Evolutionary conservation across 2,113 vertebrate species (phyloP), one percentile per base, ranked within the genome.

Genomic region (Scartelaos histophorus): DNA sequence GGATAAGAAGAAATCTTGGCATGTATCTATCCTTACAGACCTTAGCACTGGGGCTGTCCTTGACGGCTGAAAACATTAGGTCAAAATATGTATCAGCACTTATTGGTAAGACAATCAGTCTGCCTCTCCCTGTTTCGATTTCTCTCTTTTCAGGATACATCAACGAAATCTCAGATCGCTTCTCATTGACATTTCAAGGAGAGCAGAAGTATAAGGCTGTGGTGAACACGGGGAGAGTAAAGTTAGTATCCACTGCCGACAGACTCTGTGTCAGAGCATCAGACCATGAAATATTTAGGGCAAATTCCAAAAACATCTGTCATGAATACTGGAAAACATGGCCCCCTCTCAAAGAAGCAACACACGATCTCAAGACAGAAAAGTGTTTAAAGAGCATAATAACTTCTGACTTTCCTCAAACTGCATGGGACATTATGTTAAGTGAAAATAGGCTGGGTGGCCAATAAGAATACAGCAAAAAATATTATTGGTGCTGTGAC

Each of bases 271-370:
- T 69, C 83, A 76, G 79, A 79, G 82, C 83, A 75, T 84, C 85
- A 79, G 79, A 69, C 78, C 64, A 88, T 90, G 82, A 92, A 91
- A 92, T 90, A 93, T 91, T 90, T 78, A 92, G 87, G 66, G 57
- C 66, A 79, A 66, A 84, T 76, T 87, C 74, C 70, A 82, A 85
- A 43, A 83, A 81, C 84, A 74, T 84, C 72, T 81, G 77, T 84
- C 78, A 79, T 88, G 71, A 85, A 77, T 82, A 84, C 80, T 81
- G 75, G 80, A 70, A 74, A 73, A 70, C 72, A 67, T 9, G 0
- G 19, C 51, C 69, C 35, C 24, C 47, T 64, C 71, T 73, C 74
- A 53, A 81, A 73, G 24, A 56, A 71, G 75, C 25, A 76, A 74
- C 24, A 66, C 47, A 68, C 51, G 43, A 47, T 69, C 65, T 67